Evolutionary conservation across 2,888 invertebrate species (phyloP).

Genomic region (Xiphydria camelus): DNA sequence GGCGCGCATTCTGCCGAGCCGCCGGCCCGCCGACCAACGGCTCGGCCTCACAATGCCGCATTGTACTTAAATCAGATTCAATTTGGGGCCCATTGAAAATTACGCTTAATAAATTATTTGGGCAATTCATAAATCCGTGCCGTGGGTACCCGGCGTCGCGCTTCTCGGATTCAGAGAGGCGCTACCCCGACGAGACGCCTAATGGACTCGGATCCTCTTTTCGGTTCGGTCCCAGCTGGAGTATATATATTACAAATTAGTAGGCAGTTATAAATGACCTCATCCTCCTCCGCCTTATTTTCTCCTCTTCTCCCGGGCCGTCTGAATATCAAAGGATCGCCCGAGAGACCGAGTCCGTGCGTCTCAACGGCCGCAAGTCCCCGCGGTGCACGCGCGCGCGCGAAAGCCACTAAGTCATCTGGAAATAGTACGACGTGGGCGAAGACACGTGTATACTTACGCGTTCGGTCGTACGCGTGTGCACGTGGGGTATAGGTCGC

Average conservation of each 20-base stretch:
- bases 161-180: slow-evolving; percentile 10
- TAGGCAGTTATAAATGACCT: slow-evolving; percentile 52
- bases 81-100: slow-evolving; percentile 58
- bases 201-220: slow-evolving; percentile 22
- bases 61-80: slow-evolving; percentile 59
- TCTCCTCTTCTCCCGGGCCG: slow-evolving; percentile 20
- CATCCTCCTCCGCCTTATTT: slow-evolving; percentile 32
- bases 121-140: slow-evolving; percentile 57
- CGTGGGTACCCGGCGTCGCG: slow-evolving; percentile 4
- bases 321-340: slow-evolving; percentile 4
- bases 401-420: slow-evolving; percentile 13
- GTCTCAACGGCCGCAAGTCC: slow-evolving; percentile 9
- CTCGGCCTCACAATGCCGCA: slow-evolving; percentile 47
- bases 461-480: no score
- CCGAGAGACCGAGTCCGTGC: not conserved
- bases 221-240: not conserved
- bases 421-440: slow-evolving; percentile 14
- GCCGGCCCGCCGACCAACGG: slow-evolving; percentile 24
- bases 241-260: slow-evolving; percentile 44
- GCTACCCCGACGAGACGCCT: slow-evolving; percentile 24
- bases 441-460: slow-evolving; percentile 12
- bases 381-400: not conserved
- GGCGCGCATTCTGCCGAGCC: slow-evolving; percentile 41
- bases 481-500: no score
- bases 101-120: slow-evolving; percentile 59